Percentiles rank a stretch among this genome's conserved stretches.
These are phyloP conservation scores for Gallinago nigripennis DNA, from an alignment of 2,797 vertebrate species.

Conservation along the genomic window DNA sequence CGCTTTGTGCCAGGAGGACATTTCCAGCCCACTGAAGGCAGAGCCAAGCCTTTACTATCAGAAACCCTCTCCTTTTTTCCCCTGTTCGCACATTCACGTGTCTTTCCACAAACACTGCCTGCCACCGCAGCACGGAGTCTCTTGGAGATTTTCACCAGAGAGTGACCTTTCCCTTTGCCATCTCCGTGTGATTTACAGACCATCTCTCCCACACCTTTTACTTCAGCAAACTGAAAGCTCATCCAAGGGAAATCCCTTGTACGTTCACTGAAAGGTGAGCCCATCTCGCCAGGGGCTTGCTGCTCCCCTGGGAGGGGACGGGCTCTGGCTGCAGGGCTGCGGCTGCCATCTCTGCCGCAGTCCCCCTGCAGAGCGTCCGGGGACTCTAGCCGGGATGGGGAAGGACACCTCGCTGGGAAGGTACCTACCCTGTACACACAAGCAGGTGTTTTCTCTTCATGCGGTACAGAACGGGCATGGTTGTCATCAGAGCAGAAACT, in stretches of 20 bases:
- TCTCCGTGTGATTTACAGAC: fast-evolving
- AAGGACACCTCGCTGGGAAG: background rate
- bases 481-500: background rate
- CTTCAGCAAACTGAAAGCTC: background rate
- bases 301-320: fast-evolving
- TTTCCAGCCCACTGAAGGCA: background rate
- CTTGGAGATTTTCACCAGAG: background rate
- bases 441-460: background rate
- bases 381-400: fast-evolving
- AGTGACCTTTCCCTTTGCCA: background rate
- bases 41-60: background rate
- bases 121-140: too few species aligned
- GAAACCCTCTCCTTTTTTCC: background rate
- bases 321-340: background rate
- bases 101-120: too few species aligned
- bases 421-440: background rate
- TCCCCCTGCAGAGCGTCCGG: fast-evolving
- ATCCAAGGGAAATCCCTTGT: background rate
- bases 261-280: fast-evolving
- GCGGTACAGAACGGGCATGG: background rate
- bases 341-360: background rate
- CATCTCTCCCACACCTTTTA: background rate
- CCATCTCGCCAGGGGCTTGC: fast-evolving
- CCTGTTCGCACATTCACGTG: background rate
- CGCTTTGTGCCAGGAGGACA: background rate